These are phyloP conservation scores for Bhutanitis thaidina DNA, from an alignment of 2,888 invertebrate species.

Conservation along the genomic window DNA sequence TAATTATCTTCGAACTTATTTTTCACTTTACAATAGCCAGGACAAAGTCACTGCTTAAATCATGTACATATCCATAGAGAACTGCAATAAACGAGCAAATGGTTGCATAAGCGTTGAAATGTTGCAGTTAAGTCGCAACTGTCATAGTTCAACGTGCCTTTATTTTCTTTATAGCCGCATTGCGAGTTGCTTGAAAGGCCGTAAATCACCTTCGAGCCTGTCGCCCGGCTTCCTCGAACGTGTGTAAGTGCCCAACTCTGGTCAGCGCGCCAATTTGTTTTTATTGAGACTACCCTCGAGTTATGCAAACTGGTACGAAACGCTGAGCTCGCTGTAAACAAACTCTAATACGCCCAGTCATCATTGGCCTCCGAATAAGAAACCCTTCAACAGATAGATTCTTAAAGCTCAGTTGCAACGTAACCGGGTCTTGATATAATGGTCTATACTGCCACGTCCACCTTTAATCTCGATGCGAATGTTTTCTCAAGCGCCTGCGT, in stretches of 20 bases:
- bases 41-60: not conserved
- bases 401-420: slow-evolving; percentile 18
- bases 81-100: not conserved
- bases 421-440: slow-evolving; percentile 37
- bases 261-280: slow-evolving; percentile 76
- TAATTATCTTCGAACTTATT: not conserved
- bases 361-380: slow-evolving; percentile 38
- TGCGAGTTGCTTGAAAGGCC: slow-evolving; percentile 40
- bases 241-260: slow-evolving; percentile 69
- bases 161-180: slow-evolving; percentile 25
- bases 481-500: slow-evolving; percentile 70
- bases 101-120: slow-evolving; percentile 4
- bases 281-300: slow-evolving; percentile 78
- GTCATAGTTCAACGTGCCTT: slow-evolving; percentile 22
- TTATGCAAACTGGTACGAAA: slow-evolving; percentile 77
- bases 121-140: slow-evolving; percentile 19
- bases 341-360: slow-evolving; percentile 57
- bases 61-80: not conserved
- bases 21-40: not conserved
- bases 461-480: slow-evolving; percentile 72
- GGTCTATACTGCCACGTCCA: slow-evolving; percentile 52
- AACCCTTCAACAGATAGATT: slow-evolving; percentile 23
- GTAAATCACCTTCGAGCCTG: slow-evolving; percentile 69
- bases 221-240: slow-evolving; percentile 73
- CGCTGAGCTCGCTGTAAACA: slow-evolving; percentile 74